These are phyloP conservation scores for Fopius arisanus DNA, from an alignment of 1,140 invertebrate species.

Conservation along the genomic window DNA sequence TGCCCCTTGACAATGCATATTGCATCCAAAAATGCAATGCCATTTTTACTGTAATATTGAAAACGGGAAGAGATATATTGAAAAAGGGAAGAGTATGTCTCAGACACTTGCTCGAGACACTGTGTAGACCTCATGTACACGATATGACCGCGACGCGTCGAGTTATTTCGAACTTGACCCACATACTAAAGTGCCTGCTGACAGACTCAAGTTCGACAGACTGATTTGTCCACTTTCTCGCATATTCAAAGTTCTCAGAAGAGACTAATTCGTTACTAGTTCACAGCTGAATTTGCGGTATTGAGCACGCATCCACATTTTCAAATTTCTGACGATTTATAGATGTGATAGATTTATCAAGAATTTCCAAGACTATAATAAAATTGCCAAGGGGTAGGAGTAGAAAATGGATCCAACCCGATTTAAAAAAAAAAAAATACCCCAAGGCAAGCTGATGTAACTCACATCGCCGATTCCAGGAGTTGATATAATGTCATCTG, in stretches of 20 bases:
- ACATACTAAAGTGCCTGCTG: slow-evolving; percentile 31
- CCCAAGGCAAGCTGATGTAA: neutral
- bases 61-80: neutral
- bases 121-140: neutral
- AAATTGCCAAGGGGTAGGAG: too few relatives aligned
- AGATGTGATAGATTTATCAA: too few relatives aligned
- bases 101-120: neutral
- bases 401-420: too few relatives aligned
- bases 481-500: neutral
- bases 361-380: too few relatives aligned
- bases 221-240: neutral
- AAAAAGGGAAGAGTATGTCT: too few relatives aligned
- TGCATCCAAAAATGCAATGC: neutral
- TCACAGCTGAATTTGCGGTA: too few relatives aligned
- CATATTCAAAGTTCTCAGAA: neutral
- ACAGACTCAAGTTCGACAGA: neutral
- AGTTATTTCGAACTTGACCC: slow-evolving; percentile 56
- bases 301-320: too few relatives aligned
- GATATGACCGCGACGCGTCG: slow-evolving; percentile 26
- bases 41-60: neutral
- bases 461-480: neutral
- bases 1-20: neutral
- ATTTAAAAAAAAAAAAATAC: too few relatives aligned
- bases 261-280: too few relatives aligned
- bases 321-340: too few relatives aligned